A percentile compares a stretch with the other conserved stretches of the same genome.
These are phyloP conservation scores for Drosophila virilis DNA, from an alignment of 1,140 invertebrate species.

Conservation along the genomic window DNA sequence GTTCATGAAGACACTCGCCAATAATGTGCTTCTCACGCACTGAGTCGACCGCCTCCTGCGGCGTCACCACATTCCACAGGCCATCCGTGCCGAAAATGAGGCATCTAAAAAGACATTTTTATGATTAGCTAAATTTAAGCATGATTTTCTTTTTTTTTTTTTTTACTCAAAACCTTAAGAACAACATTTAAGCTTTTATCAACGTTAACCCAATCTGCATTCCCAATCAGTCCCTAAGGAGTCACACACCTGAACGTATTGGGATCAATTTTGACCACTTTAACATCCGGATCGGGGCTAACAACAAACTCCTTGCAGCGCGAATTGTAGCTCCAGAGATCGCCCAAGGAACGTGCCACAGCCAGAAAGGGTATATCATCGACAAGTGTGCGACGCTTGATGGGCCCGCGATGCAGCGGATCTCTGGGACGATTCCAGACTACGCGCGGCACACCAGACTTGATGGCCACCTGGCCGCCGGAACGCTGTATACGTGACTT, in stretches of 20 bases:
- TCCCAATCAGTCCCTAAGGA: neutral
- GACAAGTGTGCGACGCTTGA: constrained; percentile 92
- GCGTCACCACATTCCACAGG: constrained; percentile 96
- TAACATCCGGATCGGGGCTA: constrained; percentile 98
- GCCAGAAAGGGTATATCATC: constrained; percentile 98
- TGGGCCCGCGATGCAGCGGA: constrained; percentile 89
- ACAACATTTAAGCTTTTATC: neutral
- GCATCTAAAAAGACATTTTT: constrained; percentile 88
- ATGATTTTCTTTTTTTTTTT: neutral
- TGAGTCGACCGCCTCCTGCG: constrained; percentile 92
- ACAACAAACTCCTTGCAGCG: constrained; percentile 95
- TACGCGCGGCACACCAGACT: constrained; percentile 96
- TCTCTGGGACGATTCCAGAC: constrained; percentile 97
- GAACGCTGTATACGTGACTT: constrained; percentile 93
- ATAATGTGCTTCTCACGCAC: constrained; percentile 93
- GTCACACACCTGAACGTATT: constrained; percentile 86
- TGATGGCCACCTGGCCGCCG: constrained; percentile 94
- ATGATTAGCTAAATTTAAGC: neutral
- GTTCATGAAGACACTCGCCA: constrained; percentile 85
- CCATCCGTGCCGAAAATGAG: constrained; percentile 98
- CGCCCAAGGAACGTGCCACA: constrained; percentile 96
- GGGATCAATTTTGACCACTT: constrained; percentile 93
- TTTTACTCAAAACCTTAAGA: neutral
- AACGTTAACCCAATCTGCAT: no score
- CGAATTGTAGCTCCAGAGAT: constrained; percentile 98